Conservation (phyloP, 2,797 vertebrate genomes). For the Arnoldichthys spilopterus region DNA sequence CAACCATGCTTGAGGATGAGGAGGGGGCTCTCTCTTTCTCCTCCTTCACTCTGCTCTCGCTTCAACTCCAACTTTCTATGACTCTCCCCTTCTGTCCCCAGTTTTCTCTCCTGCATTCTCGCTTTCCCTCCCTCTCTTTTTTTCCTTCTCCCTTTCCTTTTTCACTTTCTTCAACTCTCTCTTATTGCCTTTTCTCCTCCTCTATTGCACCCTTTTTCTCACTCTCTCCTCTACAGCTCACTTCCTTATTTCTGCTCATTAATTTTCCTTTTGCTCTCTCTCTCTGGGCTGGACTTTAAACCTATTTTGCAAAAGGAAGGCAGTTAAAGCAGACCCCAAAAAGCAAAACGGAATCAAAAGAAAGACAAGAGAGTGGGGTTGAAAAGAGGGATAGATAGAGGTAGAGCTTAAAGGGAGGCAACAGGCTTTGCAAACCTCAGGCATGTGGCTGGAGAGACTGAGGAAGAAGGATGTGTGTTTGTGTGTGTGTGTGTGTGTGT, state of each 20-base stretch:
- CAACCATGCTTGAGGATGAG: not conserved
- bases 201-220: not conserved
- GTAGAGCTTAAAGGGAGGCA: slow-evolving; percentile 51
- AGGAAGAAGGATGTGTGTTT: slow-evolving; percentile 58
- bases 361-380: not conserved
- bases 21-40: slow-evolving; percentile 8
- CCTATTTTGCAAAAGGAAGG: not conserved
- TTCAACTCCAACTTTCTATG: not conserved
- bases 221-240: not conserved
- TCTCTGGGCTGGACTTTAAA: not conserved
- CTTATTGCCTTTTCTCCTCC: not conserved
- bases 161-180: not conserved
- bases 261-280: not conserved
- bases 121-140: not conserved
- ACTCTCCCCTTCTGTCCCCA: not conserved
- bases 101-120: not conserved
- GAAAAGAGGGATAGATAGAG: slow-evolving; percentile 41
- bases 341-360: not conserved
- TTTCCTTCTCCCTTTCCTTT: not conserved
- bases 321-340: not conserved
- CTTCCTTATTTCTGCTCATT: not conserved
- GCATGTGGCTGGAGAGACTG: slow-evolving; percentile 83
- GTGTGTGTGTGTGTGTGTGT: slow-evolving; percentile 51
- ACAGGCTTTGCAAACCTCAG: slow-evolving; percentile 84
- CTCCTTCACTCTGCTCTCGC: not conserved